A percentile compares a stretch with the other conserved stretches of the same genome.
Evolutionary conservation across 2,113 vertebrate species (phyloP).

Genomic region (Alectura lathami): DNA sequence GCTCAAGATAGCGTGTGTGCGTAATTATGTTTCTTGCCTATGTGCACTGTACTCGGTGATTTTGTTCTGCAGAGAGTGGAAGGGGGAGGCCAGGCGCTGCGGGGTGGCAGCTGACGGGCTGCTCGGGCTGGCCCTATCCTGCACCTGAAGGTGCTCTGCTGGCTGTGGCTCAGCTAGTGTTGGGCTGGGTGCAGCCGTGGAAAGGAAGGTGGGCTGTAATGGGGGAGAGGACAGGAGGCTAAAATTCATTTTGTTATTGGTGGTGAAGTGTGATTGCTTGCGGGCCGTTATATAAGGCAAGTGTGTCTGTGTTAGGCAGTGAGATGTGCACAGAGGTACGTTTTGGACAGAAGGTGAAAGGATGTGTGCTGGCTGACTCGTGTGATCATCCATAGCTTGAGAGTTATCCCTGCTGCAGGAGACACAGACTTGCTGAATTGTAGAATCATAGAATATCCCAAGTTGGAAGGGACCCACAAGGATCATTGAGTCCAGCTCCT

Average conservation of each 20-base stretch:
- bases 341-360: slow-evolving; percentile 53
- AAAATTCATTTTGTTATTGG: neutral
- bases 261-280: neutral
- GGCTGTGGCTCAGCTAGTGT: neutral
- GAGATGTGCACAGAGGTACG: neutral
- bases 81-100: neutral
- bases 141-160: neutral
- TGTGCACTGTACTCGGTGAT: neutral
- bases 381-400: neutral
- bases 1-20: slow-evolving; percentile 23
- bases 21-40: slow-evolving; percentile 58
- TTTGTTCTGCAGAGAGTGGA: neutral
- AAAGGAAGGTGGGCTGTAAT: neutral
- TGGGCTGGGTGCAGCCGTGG: neutral
- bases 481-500: too few species aligned
- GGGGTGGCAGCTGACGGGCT: neutral
- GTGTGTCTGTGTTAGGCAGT: neutral
- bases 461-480: too few species aligned
- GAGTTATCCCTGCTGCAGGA: neutral
- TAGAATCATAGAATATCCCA: too few species aligned
- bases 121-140: neutral
- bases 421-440: neutral
- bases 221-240: neutral
- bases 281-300: neutral
- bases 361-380: neutral